Percentiles rank a stretch among this genome's conserved stretches.
These are phyloP conservation scores for Vicugna pacos DNA, from an alignment of 2,113 vertebrate species.

Conservation along the genomic window DNA sequence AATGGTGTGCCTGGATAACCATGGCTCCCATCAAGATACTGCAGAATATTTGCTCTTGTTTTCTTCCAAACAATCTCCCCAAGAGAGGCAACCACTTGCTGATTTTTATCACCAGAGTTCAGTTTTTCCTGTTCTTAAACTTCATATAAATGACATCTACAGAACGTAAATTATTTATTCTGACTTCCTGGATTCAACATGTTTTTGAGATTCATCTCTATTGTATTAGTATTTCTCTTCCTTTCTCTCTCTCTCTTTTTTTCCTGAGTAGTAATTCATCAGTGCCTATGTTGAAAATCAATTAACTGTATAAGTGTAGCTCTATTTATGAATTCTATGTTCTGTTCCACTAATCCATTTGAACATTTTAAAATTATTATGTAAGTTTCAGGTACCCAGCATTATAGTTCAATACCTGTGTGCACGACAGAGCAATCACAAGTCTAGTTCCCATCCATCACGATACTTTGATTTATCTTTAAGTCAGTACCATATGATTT, in stretches of 20 bases:
- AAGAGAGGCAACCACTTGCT: not conserved
- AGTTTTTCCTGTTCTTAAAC: not conserved
- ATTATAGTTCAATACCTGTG: not conserved
- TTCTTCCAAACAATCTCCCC: not conserved
- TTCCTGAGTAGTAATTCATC: not conserved
- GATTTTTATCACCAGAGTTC: not conserved
- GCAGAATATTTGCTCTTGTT: not conserved
- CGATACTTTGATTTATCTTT: not conserved
- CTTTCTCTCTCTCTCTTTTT: not conserved
- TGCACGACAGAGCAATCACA: too few relatives aligned
- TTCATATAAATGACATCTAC: not conserved
- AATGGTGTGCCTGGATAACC: not conserved
- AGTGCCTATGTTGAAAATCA: not conserved
- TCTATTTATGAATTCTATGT: not conserved
- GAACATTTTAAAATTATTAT: not conserved
- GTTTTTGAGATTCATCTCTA: not conserved
- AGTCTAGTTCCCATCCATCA: not conserved
- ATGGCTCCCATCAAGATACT: not conserved
- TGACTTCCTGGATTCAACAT: not conserved
- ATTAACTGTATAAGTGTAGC: not conserved
- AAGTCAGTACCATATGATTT: not conserved
- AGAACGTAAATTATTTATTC: not conserved
- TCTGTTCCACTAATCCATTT: not conserved
- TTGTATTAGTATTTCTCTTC: not conserved
- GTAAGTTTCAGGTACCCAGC: not conserved